These are phyloP conservation scores for Tetramorium alpestre DNA, from an alignment of 1,140 invertebrate species.

Conservation along the genomic window DNA sequence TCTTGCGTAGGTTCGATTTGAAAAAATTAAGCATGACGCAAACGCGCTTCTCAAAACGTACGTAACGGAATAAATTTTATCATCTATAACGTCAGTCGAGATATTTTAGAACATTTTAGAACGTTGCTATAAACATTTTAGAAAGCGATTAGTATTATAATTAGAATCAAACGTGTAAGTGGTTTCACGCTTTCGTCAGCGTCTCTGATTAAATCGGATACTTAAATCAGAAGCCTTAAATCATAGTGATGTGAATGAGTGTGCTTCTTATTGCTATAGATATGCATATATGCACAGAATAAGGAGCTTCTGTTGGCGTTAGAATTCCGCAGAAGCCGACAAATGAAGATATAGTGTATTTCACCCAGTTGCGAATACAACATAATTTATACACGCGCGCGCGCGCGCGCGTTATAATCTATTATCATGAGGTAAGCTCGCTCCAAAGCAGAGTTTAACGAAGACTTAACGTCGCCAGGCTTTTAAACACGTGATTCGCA, in stretches of 20 bases:
- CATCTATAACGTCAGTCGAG: not conserved
- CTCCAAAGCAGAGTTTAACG: not conserved
- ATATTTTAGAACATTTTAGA: no score
- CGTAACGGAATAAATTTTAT: not conserved
- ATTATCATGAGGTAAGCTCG: not conserved
- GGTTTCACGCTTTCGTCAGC: not conserved
- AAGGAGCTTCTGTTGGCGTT: conserved; percentile 4
- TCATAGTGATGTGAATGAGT: not conserved
- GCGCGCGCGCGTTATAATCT: conserved; percentile 11
- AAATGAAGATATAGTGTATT: conserved; percentile 30
- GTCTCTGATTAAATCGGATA: not conserved
- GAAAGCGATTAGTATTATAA: not conserved
- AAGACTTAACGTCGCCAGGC: not conserved
- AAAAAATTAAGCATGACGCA: not conserved
- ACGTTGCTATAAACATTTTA: not conserved
- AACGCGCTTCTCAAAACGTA: not conserved
- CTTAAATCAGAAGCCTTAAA: not conserved
- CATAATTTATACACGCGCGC: not conserved
- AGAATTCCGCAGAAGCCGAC: not conserved
- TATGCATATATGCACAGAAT: conserved; percentile 6
- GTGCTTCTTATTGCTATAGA: not conserved
- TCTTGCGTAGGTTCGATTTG: not conserved
- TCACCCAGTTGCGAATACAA: not conserved
- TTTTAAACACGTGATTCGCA: not conserved
- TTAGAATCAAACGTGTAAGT: not conserved